These are phyloP conservation scores for Sapajus apella DNA, from an alignment of 2,113 vertebrate genomes.

Conservation along the genomic window DNA sequence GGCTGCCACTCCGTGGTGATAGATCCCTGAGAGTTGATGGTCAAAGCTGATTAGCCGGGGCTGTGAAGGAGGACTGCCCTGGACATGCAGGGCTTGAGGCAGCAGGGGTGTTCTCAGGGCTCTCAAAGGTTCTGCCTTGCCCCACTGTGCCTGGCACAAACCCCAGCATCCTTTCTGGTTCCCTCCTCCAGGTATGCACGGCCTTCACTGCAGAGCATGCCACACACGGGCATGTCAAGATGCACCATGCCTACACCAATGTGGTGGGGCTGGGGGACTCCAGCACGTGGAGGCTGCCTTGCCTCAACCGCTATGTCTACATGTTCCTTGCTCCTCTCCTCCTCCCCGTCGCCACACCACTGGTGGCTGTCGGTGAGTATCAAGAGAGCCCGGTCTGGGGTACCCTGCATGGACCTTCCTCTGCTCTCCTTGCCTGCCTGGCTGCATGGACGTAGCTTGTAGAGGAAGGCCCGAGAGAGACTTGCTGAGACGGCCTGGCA, in stretches of 20 bases:
- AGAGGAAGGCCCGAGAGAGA: not conserved
- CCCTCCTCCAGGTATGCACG: constrained; percentile 88
- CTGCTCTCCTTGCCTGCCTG: not conserved
- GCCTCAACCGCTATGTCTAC: constrained; percentile 89
- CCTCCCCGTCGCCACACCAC: constrained; percentile 90
- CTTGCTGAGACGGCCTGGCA: not conserved
- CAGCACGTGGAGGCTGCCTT: constrained; percentile 92
- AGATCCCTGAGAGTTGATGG: not conserved
- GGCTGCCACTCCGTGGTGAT: not conserved
- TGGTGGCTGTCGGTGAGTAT: constrained; percentile 90
- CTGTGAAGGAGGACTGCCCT: not conserved
- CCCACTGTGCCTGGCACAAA: not conserved
- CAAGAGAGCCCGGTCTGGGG: rapidly evolving
- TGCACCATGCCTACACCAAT: constrained; percentile 95
- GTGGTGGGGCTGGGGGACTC: constrained; percentile 94
- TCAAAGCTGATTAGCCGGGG: not conserved
- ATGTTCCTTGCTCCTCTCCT: constrained; percentile 92
- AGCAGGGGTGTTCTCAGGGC: not conserved
- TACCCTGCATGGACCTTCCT: too few relatives aligned
- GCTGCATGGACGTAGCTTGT: not conserved
- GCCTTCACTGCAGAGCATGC: constrained; percentile 88
- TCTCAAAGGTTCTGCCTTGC: not conserved
- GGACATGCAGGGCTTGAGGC: not conserved
- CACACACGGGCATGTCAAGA: constrained; percentile 90
- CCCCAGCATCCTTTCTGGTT: not conserved